Conservation (phyloP, 2,888 invertebrate species). For the Mythimna impura region DNA sequence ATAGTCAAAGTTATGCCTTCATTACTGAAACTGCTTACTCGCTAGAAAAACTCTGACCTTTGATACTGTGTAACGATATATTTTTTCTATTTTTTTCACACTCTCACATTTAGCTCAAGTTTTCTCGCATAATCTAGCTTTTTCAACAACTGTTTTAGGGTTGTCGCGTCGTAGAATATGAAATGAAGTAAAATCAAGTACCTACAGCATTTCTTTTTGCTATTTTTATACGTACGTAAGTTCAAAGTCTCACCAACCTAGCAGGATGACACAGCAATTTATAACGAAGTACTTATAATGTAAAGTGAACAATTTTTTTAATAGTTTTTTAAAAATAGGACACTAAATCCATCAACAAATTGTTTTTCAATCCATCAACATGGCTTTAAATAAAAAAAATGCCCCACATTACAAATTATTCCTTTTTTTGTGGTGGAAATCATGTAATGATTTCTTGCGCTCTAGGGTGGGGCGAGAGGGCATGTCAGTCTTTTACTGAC, state of each 20-base stretch:
- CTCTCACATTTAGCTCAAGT: conserved; percentile 54
- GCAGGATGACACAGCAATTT: neutral
- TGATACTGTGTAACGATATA: conserved; percentile 20
- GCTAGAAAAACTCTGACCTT: conserved; percentile 34
- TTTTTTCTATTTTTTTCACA: conserved; percentile 43
- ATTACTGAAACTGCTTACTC: conserved; percentile 27
- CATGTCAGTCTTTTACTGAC: too few relatives aligned
- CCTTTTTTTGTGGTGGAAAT: too few relatives aligned
- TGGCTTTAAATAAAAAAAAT: too few relatives aligned
- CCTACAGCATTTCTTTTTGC: neutral
- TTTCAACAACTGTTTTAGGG: conserved; percentile 56
- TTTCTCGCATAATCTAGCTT: conserved; percentile 52
- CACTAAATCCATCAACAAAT: too few relatives aligned
- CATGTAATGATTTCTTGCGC: too few relatives aligned
- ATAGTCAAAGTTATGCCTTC: conserved; percentile 17
- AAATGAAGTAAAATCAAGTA: neutral
- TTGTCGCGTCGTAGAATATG: conserved; percentile 20
- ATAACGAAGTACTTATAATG: neutral
- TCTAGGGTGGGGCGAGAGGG: too few relatives aligned
- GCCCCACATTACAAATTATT: too few relatives aligned
- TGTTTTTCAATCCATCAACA: too few relatives aligned
- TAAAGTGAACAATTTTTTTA: neutral
- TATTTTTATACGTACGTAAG: neutral
- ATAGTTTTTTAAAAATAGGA: too few relatives aligned
- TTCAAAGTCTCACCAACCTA: neutral